Base-by-base conservation (phyloP, 2,888 invertebrate genomes). In the Galerucella calmariensis region DNA sequence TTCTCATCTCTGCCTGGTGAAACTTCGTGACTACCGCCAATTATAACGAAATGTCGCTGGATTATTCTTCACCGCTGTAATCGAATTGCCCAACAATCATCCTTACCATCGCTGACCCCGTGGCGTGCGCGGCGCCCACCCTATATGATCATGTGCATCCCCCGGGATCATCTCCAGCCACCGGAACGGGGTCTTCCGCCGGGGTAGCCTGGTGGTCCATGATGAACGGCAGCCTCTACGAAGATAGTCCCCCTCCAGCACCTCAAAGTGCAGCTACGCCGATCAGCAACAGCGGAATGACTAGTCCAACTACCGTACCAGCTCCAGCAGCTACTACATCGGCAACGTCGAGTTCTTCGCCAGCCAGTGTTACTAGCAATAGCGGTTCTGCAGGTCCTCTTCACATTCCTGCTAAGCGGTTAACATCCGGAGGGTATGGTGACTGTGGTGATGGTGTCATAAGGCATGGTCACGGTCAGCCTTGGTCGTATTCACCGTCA, bases 321-420 rank as follows among this genome's bases (percentile, higher is more conserved):
- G 88, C 88, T 63, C 89, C 88, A 44, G 89, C 90, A 85, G 92
- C 92, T 80, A 92, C 93, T 72, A 92, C 93, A 75, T 92, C 93
- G 77, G 92, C 92, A 70, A 92, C 93, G 80, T 90, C 90, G 84
- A 90, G 90, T 84, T 90, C 90, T 79, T 89, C 90, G 83, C 90
- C 90, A 84, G 90, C 90, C 81, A 90, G 90, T 83, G 90, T 90
- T 82, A 90, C 90, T 82, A 90, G 90, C 84, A 91, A 90, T 86
- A 90, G 92, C 85, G 92, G 92, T 86, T 91, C 93, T 75, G 92
- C 93, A 76, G 95, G 94, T 78, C 94, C 94, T 75, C 90, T 96
- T 79, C 96, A 96, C 90, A 96, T 96, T 88, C 96, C 96, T 80
- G 96, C 96, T 84, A 96, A 96, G 88, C 91, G 95, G 85, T 88